Evolutionary conservation across 2,113 vertebrate species (phyloP).

Genomic region (Tapirus terrestris): DNA sequence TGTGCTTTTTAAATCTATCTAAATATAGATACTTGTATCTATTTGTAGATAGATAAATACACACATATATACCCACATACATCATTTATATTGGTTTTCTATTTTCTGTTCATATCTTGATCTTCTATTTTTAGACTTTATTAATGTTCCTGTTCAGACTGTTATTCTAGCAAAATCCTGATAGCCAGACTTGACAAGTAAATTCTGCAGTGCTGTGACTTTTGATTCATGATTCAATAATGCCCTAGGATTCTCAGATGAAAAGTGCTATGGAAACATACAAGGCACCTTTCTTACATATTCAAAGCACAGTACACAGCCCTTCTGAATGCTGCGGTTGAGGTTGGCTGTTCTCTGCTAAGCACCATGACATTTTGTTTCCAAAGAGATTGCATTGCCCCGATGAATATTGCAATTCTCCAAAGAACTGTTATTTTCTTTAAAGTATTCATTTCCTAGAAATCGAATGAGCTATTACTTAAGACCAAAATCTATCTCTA

Average conservation of each 20-base stretch:
- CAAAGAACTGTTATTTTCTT: constrained; percentile 9
- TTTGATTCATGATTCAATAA: constrained; percentile 21
- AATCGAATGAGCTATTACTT: not conserved
- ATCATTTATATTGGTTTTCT: not conserved
- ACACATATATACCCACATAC: not conserved
- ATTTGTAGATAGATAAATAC: not conserved
- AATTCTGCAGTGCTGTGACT: not conserved
- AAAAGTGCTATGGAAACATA: not conserved
- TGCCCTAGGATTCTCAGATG: not conserved
- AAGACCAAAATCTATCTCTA: constrained; percentile 38
- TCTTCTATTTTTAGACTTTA: constrained; percentile 10
- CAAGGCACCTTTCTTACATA: not conserved
- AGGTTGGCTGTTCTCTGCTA: not conserved
- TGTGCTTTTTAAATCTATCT: not conserved
- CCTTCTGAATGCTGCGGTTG: not conserved
- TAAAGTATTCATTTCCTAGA: not conserved
- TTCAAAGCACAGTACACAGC: not conserved
- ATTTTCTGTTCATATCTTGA: not conserved
- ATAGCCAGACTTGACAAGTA: not conserved
- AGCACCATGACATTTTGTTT: not conserved
- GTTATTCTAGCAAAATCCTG: not conserved
- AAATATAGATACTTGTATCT: not conserved
- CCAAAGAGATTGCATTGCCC: not conserved
- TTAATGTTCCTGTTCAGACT: not conserved
- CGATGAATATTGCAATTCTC: not conserved